Evolutionary conservation across 2,113 vertebrate species (phyloP), one percentile per base, ranked within the genome.

Genomic region (Machaerirhynchus nigripectus): DNA sequence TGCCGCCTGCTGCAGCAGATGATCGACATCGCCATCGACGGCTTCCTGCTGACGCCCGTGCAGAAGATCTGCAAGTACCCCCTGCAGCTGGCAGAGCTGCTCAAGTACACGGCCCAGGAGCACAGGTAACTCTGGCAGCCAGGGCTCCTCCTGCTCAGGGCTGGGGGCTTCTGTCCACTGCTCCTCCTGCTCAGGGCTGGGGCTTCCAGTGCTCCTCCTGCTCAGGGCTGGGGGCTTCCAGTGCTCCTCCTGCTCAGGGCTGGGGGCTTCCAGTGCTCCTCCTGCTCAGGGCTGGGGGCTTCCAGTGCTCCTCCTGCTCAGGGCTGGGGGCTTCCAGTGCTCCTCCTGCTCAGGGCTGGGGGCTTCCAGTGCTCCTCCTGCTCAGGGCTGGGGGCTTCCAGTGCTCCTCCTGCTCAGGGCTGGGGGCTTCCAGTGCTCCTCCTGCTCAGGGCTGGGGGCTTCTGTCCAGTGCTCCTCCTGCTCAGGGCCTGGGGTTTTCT

Each of bases 61-160:
- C 99, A 99, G 98, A 99, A 99, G 98, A 99, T 99, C 98, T 99
- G 99, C 99, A 99, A 99, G 96, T 99, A 99, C 96, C 99, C 99
- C 8, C 98, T 99, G 91, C 99, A 99, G 98, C 97, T 99, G 75
- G 99, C 99, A 10, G 99, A 99, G 97, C 98, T 99, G 44, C 99
- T 99, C 47, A 99, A 99, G 97, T 99, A 99, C 98, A 99, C 99
- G 0, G 99, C 99, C 47, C 99, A 99, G 98, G 99, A 99, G 68
- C 99, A 99, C 98, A 99, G 99, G 99, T 99, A 33, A 28, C 9
- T 8, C 2, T 53, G 21, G 59, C 37, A 31, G 57, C 35, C 26
- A 17, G 1, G 4, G 47, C 5, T 40, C 21, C 2, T 7, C 30
- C 26, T 31, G 30, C 24, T 0, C 35, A 15, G 27, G n/a, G 40